Evolutionary conservation across 2,888 invertebrate species (phyloP).

Genomic region (Campopleginae sp.): DNA sequence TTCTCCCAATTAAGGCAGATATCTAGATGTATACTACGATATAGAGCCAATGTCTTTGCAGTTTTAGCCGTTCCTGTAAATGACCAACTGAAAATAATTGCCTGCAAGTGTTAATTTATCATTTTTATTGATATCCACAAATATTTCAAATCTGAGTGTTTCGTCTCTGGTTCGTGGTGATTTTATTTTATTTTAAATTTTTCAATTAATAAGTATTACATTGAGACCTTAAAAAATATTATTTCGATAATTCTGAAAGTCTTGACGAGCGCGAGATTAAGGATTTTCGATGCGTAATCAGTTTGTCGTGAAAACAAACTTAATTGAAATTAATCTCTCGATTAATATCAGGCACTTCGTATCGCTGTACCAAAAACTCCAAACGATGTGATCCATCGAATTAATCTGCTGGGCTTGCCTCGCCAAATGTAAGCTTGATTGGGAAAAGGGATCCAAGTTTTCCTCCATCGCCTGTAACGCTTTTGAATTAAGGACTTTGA

Average conservation of each 20-base stretch:
- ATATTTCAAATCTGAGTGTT: background rate
- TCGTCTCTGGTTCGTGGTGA: background rate
- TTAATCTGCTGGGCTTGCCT: constrained; percentile 4
- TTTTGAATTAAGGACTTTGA: constrained; percentile 54
- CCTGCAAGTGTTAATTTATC: background rate
- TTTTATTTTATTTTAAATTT: background rate
- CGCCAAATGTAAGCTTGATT: constrained; percentile 32
- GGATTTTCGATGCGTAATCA: background rate
- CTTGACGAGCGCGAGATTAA: too few relatives aligned
- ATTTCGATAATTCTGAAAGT: background rate
- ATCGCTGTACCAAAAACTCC: background rate
- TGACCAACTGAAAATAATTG: background rate
- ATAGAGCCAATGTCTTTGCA: constrained; percentile 1
- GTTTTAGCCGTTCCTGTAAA: background rate
- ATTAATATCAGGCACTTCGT: background rate
- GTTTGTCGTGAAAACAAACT: background rate
- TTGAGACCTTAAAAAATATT: background rate
- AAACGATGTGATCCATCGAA: background rate
- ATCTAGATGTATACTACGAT: constrained; percentile 47
- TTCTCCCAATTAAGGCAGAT: constrained; percentile 75
- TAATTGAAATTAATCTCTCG: background rate
- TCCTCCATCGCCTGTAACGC: constrained; percentile 23
- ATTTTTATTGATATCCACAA: background rate
- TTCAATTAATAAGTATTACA: background rate
- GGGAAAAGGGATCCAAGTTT: constrained; percentile 11